Percentiles rank a stretch among this genome's conserved stretches.
phyloP scores from a whole-genome alignment of 2,888 invertebrate genomes.

The Girardia tigrina region DNA sequence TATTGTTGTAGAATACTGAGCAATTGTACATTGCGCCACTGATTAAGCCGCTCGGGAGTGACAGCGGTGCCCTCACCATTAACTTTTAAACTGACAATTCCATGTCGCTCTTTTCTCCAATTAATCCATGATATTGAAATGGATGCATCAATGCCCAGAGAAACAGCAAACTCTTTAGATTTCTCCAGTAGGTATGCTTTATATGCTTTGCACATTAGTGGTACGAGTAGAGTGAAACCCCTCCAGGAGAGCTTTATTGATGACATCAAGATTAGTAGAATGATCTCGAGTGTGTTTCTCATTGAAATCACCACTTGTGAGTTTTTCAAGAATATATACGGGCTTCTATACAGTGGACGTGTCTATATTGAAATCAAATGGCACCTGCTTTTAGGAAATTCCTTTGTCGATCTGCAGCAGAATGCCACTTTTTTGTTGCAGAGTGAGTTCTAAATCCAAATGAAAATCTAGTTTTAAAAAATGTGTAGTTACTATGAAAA shows the following conservation, averaged over 20 bases:
- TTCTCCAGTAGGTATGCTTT: not conserved
- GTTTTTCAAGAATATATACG: not conserved
- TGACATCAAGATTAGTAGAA: not conserved
- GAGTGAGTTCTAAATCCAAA: not conserved
- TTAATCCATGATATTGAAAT: not conserved
- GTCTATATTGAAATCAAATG: not conserved
- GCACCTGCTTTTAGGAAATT: not conserved
- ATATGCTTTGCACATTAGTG: not conserved
- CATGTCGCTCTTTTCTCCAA: not conserved
- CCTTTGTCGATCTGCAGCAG: not conserved
- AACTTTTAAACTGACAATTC: not conserved
- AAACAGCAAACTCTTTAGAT: not conserved
- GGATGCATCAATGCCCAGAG: not conserved
- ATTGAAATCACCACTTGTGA: not conserved
- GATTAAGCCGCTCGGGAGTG: too few relatives aligned
- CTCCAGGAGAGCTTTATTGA: not conserved
- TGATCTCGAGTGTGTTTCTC: not conserved
- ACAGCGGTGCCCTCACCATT: not conserved
- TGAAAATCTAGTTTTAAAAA: too few relatives aligned
- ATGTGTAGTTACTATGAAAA: too few relatives aligned
- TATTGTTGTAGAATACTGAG: too few relatives aligned
- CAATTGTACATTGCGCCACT: too few relatives aligned
- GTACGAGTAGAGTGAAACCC: not conserved
- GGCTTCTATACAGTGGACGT: not conserved
- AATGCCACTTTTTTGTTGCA: not conserved